Percentiles rank a stretch among this genome's conserved stretches.
Conservation (phyloP, 1,140 invertebrate species). For the Cecropterus lyciades region DNA sequence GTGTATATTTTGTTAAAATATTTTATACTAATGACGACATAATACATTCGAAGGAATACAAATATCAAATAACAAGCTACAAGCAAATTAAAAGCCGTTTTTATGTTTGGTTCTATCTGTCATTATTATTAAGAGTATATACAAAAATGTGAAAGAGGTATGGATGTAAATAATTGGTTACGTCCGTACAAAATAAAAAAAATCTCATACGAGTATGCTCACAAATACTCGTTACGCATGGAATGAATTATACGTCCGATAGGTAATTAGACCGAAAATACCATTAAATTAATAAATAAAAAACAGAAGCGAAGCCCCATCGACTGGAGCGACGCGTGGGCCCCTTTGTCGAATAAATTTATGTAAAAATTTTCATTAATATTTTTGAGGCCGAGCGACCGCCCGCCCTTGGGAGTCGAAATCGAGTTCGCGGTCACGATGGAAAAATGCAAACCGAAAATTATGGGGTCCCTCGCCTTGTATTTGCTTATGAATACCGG, state of each 20-base stretch:
- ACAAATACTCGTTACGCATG: conserved; percentile 67
- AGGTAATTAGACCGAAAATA: conserved; percentile 84
- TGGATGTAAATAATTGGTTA: neutral
- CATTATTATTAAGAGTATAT: too few relatives aligned
- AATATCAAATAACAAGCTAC: too few relatives aligned
- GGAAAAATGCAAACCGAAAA: conserved; percentile 84
- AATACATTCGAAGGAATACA: too few relatives aligned
- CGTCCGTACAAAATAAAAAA: conserved; percentile 10
- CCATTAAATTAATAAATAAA: conserved; percentile 85
- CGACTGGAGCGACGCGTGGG: conserved; percentile 62
- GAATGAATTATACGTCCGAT: conserved; percentile 81
- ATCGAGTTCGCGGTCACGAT: conserved; percentile 82
- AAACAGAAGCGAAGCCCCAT: conserved; percentile 75
- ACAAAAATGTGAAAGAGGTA: too few relatives aligned
- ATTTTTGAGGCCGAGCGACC: conserved; percentile 80
- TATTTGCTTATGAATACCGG: conserved; percentile 82
- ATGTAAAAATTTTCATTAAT: conserved; percentile 85
- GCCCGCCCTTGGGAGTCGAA: conserved; percentile 77
- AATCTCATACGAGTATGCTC: conserved; percentile 59
- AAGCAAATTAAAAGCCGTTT: too few relatives aligned
- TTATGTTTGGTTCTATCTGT: too few relatives aligned
- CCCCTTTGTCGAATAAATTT: conserved; percentile 83
- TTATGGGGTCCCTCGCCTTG: conserved; percentile 79
- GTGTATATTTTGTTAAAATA: too few relatives aligned
- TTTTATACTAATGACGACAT: too few relatives aligned